Conservation (phyloP, 2,113 vertebrate genomes). For the Taxidea taxus region DNA sequence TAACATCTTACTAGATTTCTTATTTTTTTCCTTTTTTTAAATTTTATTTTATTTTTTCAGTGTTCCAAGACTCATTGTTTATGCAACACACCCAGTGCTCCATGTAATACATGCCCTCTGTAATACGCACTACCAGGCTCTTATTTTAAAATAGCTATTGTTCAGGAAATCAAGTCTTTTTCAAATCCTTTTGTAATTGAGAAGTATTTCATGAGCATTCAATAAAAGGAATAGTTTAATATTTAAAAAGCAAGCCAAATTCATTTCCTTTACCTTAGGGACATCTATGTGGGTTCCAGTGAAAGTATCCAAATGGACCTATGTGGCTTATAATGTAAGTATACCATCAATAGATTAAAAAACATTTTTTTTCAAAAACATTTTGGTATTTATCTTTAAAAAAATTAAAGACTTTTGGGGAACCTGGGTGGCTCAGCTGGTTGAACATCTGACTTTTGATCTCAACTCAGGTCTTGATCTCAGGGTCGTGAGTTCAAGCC, state of each 20-base stretch:
- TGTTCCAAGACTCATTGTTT: no score
- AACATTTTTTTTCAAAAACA: neutral
- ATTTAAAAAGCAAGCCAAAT: neutral
- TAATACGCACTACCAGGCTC: no score
- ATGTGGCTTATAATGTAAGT: slow-evolving; percentile 91
- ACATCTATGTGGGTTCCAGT: slow-evolving; percentile 90
- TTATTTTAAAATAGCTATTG: neutral
- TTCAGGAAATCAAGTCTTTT: neutral
- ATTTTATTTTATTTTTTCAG: no score
- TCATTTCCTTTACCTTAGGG: slow-evolving; percentile 80
- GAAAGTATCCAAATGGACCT: slow-evolving; percentile 90
- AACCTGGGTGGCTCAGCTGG: neutral
- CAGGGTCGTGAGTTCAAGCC: neutral
- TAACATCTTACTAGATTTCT: neutral
- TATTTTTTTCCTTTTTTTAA: neutral
- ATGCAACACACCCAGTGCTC: no score
- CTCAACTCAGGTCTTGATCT: neutral
- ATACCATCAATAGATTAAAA: neutral
- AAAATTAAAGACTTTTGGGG: neutral
- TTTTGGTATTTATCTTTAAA: slow-evolving; percentile 5
- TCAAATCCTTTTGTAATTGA: neutral
- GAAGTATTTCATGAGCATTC: slow-evolving; percentile 29
- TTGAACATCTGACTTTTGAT: neutral
- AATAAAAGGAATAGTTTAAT: slow-evolving; percentile 23
- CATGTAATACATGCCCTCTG: no score